Percentiles rank a stretch among this genome's conserved stretches.
These are phyloP conservation scores for Acromyrmex echinatior DNA, from an alignment of 1,140 invertebrate species.

Conservation along the genomic window DNA sequence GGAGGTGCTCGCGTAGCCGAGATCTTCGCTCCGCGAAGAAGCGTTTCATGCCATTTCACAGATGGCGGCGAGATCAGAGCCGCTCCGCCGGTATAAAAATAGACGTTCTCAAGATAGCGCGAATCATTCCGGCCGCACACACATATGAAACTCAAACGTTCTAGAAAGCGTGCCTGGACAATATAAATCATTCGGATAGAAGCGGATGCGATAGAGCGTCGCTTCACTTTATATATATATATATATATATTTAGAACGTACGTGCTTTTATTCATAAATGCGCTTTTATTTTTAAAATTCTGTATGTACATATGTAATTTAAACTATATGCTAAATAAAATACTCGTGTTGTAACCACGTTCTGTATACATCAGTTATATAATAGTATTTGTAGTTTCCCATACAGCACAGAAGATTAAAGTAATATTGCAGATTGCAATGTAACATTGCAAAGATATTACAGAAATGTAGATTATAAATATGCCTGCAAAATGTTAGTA, in stretches of 20 bases:
- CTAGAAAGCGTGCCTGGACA: neutral
- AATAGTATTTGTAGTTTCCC: no score
- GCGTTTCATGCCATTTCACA: conserved; percentile 61
- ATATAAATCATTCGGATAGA: conserved; percentile 24
- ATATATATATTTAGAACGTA: neutral
- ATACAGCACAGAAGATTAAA: no score
- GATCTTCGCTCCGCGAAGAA: conserved; percentile 13
- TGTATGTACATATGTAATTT: no score
- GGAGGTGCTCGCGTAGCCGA: conserved; percentile 47
- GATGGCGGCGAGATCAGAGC: conserved; percentile 69
- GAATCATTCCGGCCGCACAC: neutral
- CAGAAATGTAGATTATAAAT: no score
- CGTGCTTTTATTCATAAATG: no score
- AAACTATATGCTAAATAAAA: no score
- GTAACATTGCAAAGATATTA: no score
- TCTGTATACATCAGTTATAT: no score
- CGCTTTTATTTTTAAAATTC: no score
- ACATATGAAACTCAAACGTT: neutral
- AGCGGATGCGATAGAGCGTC: neutral
- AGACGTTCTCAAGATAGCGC: conserved; percentile 69
- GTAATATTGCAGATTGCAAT: no score
- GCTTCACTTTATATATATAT: neutral
- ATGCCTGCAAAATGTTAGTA: no score
- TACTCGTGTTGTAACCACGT: no score
- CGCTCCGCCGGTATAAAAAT: conserved; percentile 73